These are phyloP conservation scores for Stegostoma tigrinum DNA, from an alignment of 2,113 vertebrate genomes.

Conservation along the genomic window DNA sequence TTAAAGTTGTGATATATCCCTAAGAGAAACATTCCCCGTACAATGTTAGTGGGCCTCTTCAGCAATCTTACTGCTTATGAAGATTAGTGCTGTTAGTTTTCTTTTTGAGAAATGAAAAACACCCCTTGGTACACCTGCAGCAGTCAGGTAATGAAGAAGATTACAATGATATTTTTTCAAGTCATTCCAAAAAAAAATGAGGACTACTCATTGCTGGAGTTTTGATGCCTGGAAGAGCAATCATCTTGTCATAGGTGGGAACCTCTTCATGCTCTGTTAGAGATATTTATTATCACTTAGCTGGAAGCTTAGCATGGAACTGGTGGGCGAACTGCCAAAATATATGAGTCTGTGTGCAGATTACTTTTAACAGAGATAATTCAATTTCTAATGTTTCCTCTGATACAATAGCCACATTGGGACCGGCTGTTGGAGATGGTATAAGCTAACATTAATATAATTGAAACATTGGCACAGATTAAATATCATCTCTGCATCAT, in stretches of 20 bases:
- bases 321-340: conserved; percentile 8
- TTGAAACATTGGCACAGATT: neutral
- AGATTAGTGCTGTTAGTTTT: conserved; percentile 24
- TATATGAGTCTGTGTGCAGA: neutral
- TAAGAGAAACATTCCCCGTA: neutral
- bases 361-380: conserved; percentile 5
- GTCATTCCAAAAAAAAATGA: neutral
- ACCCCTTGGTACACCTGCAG: neutral
- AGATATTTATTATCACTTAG: conserved; percentile 21
- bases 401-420: neutral
- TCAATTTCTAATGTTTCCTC: conserved; percentile 9
- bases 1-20: neutral
- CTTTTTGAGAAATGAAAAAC: neutral
- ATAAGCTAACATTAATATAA: neutral
- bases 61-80: conserved; percentile 21
- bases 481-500: neutral
- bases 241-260: conserved; percentile 23
- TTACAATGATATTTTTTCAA: conserved; percentile 1
- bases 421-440: neutral
- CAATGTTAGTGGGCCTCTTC: neutral
- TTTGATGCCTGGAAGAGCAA: conserved; percentile 19
- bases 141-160: neutral
- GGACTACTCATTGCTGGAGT: neutral
- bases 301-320: conserved; percentile 8
- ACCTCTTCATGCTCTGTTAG: neutral